Base-by-base conservation (phyloP, 2,888 invertebrate species). In the Branchipolynoe longqiensis region DNA sequence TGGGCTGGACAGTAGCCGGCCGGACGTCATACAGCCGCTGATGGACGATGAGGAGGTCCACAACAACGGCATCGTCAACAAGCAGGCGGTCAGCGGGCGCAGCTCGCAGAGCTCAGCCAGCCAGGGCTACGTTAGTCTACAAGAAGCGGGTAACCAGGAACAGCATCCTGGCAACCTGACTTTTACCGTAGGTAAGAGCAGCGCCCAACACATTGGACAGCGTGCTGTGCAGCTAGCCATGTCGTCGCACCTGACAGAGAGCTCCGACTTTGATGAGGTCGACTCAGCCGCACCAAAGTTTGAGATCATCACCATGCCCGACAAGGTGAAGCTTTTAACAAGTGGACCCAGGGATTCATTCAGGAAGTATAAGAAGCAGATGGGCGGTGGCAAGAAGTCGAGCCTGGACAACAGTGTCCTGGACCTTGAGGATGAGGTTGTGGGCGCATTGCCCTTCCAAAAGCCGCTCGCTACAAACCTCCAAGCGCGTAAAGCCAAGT, bases 181-280 rank as follows among this genome's bases (percentile, higher is more conserved):
- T n/a, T 69, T 33, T n/a, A 69, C 69, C 3, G 69, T 69, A 18
- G 12, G 31, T 28, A 1, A 62, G 25, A n/a, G 62, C 31, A 62
- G 62, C n/a, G n/a, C n/a, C n/a, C n/a, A n/a, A 62, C 25, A 25
- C 31, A 48, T 31, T 18, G 62, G 25, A 1, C 62, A 12, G 28
- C 62, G 62, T 3, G 18, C 25, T 25, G 28, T 28, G 18, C 48
- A 48, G 8, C 8, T 18, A 18, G 48, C 48, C 25, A 1, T 69
- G 2, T 41, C 78, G 1, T 78, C 78, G 14, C 78, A 78, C 54
- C 78, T 78, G 14, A 78, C 78, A 2, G 78, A 78, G 33, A 78
- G 78, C 48, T 25, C 78, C 41, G 78, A 78, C 78, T 78, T 78
- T 78, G 78, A 78, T 48, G 78, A 48, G n/a, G 28, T 78, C 25